Base-by-base conservation (phyloP, 2,888 invertebrate genomes). In the Drosophila merina region DNA sequence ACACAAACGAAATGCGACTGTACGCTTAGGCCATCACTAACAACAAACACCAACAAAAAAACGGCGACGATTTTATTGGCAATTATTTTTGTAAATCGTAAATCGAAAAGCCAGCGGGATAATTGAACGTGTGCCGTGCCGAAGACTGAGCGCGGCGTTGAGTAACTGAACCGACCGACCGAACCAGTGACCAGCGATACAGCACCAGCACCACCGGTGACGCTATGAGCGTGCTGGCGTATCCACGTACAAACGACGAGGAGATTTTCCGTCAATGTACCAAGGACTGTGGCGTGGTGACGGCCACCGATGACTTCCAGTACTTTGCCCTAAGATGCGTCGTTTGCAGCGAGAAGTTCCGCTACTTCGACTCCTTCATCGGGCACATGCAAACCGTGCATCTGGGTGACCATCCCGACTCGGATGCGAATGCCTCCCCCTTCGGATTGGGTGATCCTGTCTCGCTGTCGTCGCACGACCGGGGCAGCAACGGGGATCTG, bases 311-410 rank as follows among this genome's bases (percentile, higher is more conserved):
- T 62, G 89, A 90, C 71, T 89, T 89, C 67, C 90, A 90, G 74
- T 90, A 83, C 64, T 90, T 90, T 49, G 90, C 89, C 0, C 64
- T 90, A 48, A 76, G 85, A 14, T 90, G 89, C 48, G 74, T 82
- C 4, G 78, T 82, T 38, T 90, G 89, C 75, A 74, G 79, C 57
- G 89, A 89, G n/a, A 90, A 89, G 72, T 90, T 90, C 78, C 82
- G 89, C 14, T 90, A 89, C 63, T 90, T 90, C 54, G 89, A 90
- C 79, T 89, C 89, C 20, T 90, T 90, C 58, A 89, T 90, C 40
- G 85, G 82, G 5, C 89, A 90, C 62, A 89, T 90, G 81, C 90
- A 90, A 62, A 89, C 89, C 0, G 76, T 74, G 57, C 89, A 90
- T 76, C 67, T 81, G 45, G 67, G 63, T 36, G 73, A 74, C 12